Conservation (phyloP, 2,888 invertebrate genomes). For the Podotricha telesiphe region DNA sequence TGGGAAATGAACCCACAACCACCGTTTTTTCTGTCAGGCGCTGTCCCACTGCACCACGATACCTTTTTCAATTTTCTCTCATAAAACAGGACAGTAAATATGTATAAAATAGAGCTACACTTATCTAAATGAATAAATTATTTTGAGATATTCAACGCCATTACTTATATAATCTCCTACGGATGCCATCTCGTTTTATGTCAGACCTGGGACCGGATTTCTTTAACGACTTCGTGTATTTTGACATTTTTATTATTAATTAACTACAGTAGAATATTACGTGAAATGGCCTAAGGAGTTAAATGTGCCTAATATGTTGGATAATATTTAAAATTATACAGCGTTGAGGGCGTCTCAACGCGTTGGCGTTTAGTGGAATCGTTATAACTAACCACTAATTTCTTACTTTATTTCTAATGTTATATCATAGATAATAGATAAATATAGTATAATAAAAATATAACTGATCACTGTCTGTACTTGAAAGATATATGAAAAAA, state of each 20-base stretch:
- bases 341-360: too few relatives aligned
- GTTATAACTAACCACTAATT: too few relatives aligned
- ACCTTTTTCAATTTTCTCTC: too few relatives aligned
- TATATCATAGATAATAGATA: too few relatives aligned
- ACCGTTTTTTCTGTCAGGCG: too few relatives aligned
- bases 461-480: too few relatives aligned
- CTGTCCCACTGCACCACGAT: background rate
- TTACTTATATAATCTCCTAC: constrained; percentile 24
- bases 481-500: too few relatives aligned
- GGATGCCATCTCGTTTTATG: constrained; percentile 32
- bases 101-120: background rate
- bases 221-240: constrained; percentile 18
- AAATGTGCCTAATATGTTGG: background rate
- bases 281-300: background rate
- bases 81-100: background rate
- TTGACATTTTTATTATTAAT: constrained; percentile 23
- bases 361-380: too few relatives aligned
- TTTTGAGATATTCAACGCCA: constrained; percentile 4
- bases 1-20: too few relatives aligned
- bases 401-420: too few relatives aligned
- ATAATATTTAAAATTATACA: too few relatives aligned
- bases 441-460: too few relatives aligned
- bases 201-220: constrained; percentile 25
- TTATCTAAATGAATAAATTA: constrained; percentile 22
- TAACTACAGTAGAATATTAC: background rate